A percentile compares a stretch with the other conserved stretches of the same genome.
phyloP scores from a whole-genome alignment of 2,888 invertebrate species.

The Zelleria hepariella region DNA sequence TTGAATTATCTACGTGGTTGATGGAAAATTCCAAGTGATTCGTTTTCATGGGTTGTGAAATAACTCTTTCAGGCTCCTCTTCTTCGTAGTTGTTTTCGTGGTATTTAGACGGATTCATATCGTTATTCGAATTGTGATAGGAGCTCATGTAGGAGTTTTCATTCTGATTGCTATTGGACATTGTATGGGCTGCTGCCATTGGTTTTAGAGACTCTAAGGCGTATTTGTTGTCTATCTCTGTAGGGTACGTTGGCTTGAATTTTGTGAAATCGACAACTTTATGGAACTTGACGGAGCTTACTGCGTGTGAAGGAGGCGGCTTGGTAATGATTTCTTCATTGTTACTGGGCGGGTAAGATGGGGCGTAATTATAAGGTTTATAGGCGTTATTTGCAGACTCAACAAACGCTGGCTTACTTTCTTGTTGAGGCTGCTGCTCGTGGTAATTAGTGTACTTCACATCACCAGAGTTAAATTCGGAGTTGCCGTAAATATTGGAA shows the following conservation, averaged over 20 bases:
- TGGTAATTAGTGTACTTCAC: slow-evolving; percentile 28
- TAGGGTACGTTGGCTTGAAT: slow-evolving; percentile 37
- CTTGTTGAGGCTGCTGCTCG: slow-evolving; percentile 26
- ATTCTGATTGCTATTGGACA: background rate
- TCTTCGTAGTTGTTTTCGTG: slow-evolving; percentile 9
- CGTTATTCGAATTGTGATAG: slow-evolving; percentile 13
- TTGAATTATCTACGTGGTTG: slow-evolving; percentile 21
- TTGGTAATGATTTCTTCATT: slow-evolving; percentile 30
- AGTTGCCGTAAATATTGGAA: slow-evolving; percentile 29
- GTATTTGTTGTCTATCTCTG: slow-evolving; percentile 38
- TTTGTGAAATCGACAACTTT: slow-evolving; percentile 57
- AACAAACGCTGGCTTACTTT: slow-evolving; percentile 28
- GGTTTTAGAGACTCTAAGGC: slow-evolving; percentile 27
- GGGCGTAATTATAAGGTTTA: slow-evolving; percentile 28
- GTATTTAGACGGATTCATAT: background rate
- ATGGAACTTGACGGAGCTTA: slow-evolving; percentile 35
- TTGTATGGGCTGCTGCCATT: background rate
- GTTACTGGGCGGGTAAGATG: slow-evolving; percentile 27
- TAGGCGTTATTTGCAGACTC: slow-evolving; percentile 21
- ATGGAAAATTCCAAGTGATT: slow-evolving; percentile 4
- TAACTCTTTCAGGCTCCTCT: slow-evolving; percentile 12
- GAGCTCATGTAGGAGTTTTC: slow-evolving; percentile 4
- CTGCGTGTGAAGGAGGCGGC: slow-evolving; percentile 19
- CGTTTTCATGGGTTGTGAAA: background rate
- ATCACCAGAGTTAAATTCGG: slow-evolving; percentile 26